Evolutionary conservation across 2,113 vertebrate species (phyloP), one percentile per base, ranked within the genome.

Genomic region (Channa argus): DNA sequence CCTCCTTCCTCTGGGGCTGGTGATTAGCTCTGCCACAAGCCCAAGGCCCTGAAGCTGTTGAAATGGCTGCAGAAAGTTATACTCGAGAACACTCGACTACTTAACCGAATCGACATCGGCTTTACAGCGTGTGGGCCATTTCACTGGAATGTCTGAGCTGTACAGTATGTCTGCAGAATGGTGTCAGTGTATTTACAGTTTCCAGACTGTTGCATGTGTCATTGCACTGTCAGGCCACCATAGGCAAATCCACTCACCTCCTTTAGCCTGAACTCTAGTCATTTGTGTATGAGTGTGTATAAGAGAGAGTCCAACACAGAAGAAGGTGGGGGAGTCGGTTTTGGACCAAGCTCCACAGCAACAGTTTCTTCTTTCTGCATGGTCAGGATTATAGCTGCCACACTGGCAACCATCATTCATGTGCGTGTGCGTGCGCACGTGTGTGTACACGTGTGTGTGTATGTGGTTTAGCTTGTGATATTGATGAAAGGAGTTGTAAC

Each of bases 401-500:
- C 91, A 95, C 92, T 91, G 93, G 93, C 95, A 95, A 93, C 92
- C 95, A 94, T 95, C 95, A 94, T 91, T 96, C 94, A 93, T 90
- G 87, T 77, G 72, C 37, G 50, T 38, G 47, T 47, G 39, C 43
- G 38, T 51, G 8, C 46, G 59, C 34, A 43, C 45, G 54, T 24
- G n/a, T 44, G 50, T 46, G 64, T 14, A 39, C 4, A 8, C 44
- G 56, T 14, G 38, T 73, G 55, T 37, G 36, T 61, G 49, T 46
- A 8, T 75, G 93, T 88, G 91, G 90, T 92, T 96, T 93, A 93
- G 94, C 96, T 95, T 94, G 92, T 79, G 84, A 86, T 86, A 83
- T 92, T 92, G 95, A 95, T 96, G 94, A 96, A 95, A 95, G 95
- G 94, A 94, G 94, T 93, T 94, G 95, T 95, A 95, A 95, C 93